A percentile compares a stretch with the other conserved stretches of the same genome.
phyloP scores from a whole-genome alignment of 2,888 invertebrate species.

The Cheilosia urbana region DNA sequence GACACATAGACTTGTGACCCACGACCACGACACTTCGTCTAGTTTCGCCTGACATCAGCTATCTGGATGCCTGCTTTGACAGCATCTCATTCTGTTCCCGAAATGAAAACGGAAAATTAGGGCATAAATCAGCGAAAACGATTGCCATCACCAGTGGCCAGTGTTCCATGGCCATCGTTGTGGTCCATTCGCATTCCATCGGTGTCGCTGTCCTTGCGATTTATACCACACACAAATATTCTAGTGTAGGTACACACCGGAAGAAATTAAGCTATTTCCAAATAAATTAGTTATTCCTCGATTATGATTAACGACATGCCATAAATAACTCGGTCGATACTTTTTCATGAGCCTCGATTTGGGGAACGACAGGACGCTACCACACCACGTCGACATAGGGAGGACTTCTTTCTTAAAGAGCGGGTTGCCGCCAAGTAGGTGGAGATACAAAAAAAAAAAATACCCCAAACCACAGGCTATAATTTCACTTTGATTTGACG shows the following conservation, averaged over 20 bases:
- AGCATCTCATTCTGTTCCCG: slow-evolving; percentile 61
- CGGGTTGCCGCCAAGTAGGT: slow-evolving; percentile 19
- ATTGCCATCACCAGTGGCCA: slow-evolving; percentile 41
- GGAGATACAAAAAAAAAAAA: slow-evolving; percentile 17
- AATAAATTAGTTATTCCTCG: slow-evolving; percentile 75
- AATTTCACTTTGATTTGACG: slow-evolving; percentile 75
- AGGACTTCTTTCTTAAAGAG: slow-evolving; percentile 8
- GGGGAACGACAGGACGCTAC: neutral
- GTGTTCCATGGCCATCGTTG: slow-evolving; percentile 16
- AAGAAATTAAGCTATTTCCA: slow-evolving; percentile 75
- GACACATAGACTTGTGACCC: slow-evolving; percentile 64
- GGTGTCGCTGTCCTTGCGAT: slow-evolving; percentile 7
- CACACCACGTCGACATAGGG: neutral
- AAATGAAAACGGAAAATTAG: slow-evolving; percentile 75
- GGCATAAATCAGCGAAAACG: slow-evolving; percentile 74
- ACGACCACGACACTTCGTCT: slow-evolving; percentile 62
- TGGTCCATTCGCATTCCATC: slow-evolving; percentile 18
- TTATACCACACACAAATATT: no score
- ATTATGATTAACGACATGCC: slow-evolving; percentile 75
- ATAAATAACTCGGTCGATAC: slow-evolving; percentile 74
- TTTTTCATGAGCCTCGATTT: slow-evolving; percentile 64
- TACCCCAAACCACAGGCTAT: slow-evolving; percentile 58
- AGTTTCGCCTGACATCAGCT: slow-evolving; percentile 59
- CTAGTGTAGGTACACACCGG: slow-evolving; percentile 38
- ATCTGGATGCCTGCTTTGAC: slow-evolving; percentile 57